phyloP scores from a whole-genome alignment of 2,888 invertebrate genomes.

The Troglohyphantes excavatus region DNA sequence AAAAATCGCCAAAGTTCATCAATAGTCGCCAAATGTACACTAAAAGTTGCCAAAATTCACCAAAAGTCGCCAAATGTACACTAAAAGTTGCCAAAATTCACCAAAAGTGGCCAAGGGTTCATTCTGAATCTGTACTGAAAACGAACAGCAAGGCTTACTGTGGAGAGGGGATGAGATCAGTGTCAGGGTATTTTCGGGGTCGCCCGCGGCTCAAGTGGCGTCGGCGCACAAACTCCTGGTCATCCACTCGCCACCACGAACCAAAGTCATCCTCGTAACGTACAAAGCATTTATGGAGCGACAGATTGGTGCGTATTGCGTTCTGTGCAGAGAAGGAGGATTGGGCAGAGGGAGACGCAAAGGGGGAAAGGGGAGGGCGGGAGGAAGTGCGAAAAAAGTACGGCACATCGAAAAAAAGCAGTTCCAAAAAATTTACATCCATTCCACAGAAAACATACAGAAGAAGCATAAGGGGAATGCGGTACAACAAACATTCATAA shows the following conservation, averaged over 20 bases:
- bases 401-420: constrained; percentile 65
- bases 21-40: too few relatives aligned
- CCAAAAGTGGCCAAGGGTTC: not conserved
- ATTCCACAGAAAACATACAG: constrained; percentile 52
- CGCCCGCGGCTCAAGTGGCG: constrained; percentile 97
- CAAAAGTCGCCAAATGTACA: not conserved
- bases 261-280: constrained; percentile 99
- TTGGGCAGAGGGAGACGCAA: constrained; percentile 37
- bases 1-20: too few relatives aligned
- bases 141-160: constrained; percentile 78
- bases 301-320: constrained; percentile 99
- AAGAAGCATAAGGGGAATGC: constrained; percentile 4
- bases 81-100: not conserved
- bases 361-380: constrained; percentile 17
- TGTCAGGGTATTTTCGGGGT: constrained; percentile 84
- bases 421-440: constrained; percentile 62
- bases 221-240: constrained; percentile 98
- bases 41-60: too few relatives aligned
- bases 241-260: constrained; percentile 99
- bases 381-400: constrained; percentile 44
- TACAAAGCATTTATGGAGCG: constrained; percentile 99
- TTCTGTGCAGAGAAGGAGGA: constrained; percentile 84
- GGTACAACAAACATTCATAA: not conserved
- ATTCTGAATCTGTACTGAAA: constrained; percentile 13
- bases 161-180: constrained; percentile 75